phyloP scores from a whole-genome alignment of 2,888 invertebrate species.

The Lepidochitona cinerea region DNA sequence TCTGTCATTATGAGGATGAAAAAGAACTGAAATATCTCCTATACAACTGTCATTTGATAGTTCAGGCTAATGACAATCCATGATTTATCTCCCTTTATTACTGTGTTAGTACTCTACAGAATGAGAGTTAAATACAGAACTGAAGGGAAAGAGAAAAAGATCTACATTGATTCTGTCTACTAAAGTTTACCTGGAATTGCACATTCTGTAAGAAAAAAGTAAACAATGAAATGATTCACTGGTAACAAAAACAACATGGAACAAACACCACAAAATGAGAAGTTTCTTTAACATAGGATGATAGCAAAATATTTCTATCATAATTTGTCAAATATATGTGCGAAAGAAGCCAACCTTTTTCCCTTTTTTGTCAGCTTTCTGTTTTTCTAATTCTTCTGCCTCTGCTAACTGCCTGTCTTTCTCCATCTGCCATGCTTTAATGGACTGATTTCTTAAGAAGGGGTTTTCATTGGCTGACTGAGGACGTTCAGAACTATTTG shows the following conservation, averaged over 20 bases:
- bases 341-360: slow-evolving; percentile 46
- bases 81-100: too few species aligned
- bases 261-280: background rate
- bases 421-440: slow-evolving; percentile 66
- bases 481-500: slow-evolving; percentile 51
- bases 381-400: slow-evolving; percentile 64
- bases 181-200: background rate
- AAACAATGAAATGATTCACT: background rate
- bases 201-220: background rate
- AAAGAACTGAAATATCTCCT: too few species aligned
- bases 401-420: slow-evolving; percentile 58
- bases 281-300: too few species aligned
- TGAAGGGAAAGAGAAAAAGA: too few species aligned
- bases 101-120: too few species aligned
- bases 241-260: background rate
- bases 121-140: too few species aligned
- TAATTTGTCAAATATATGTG: background rate
- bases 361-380: slow-evolving; percentile 51
- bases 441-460: slow-evolving; percentile 59
- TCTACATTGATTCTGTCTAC: too few species aligned
- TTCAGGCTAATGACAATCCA: too few species aligned
- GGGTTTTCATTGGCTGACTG: slow-evolving; percentile 40
- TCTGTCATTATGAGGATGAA: too few species aligned
- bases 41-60: too few species aligned
- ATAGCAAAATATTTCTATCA: too few species aligned